Base-by-base conservation (phyloP, 2,113 vertebrate species). In the Xyrauchen texanus region DNA sequence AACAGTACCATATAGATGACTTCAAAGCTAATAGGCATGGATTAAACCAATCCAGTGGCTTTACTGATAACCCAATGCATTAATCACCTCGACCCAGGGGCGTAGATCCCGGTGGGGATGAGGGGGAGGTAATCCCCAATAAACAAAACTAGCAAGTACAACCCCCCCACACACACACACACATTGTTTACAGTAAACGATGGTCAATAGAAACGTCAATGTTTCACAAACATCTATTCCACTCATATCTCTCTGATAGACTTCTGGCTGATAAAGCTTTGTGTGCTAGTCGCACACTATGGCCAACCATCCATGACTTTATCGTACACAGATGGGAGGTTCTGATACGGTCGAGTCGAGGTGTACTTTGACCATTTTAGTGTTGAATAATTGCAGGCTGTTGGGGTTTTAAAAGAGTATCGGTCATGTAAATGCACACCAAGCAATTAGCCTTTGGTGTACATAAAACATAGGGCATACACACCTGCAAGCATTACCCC, bases 311-410 rank as follows among this genome's bases (percentile, higher is more conserved):
- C 10, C 16, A 4, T 64, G 73, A 64, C 44, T 76, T 76, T 52
- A 65, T 45, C 21, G 8, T 45, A 10, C 62, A 76, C 47, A 11
- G 49, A 42, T 55, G 63, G 58, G 16, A 74, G 69, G 58, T 63
- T 72, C 72, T 63, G 47, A 71, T 74, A 51, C 21, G 5, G 16
- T 15, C 15, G 55, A 9, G 52, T 6, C 6, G 45, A 34, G 12
- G 34, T 66, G 7, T 73, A 64, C 53, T 49, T 70, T 82, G 77
- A 77, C 58, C 67, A 65, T 16, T 68, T 75, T 34, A 70, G 81
- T 81, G 81, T 69, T 74, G 68, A 74, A 69, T 85, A 80, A 82
- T 82, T 82, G 71, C 66, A 76, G 79, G 73, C 65, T 84, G 74
- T 64, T 46, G 63, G 52, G 68, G 64, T 81, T 82, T 78, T 73